Evolutionary conservation across 2,888 invertebrate species (phyloP).

Genomic region (Aspidiotus destructor): DNA sequence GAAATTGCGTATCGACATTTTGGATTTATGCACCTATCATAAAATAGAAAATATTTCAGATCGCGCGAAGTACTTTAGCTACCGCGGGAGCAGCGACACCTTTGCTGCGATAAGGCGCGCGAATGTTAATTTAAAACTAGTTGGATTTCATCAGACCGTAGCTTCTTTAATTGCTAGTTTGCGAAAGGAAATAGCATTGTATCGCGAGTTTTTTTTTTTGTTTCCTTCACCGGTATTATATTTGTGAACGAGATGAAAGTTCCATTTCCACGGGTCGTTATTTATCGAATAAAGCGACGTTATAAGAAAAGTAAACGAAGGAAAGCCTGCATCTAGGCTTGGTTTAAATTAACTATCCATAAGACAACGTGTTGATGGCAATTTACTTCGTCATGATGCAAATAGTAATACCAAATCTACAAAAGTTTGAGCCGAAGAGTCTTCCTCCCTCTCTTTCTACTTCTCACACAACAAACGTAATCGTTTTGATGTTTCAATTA

Average conservation of each 20-base stretch:
- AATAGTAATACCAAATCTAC: too few species aligned
- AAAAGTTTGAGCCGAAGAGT: too few species aligned
- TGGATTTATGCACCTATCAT: slow-evolving; percentile 15
- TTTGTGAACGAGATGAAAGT: slow-evolving; percentile 2
- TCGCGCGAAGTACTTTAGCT: background rate
- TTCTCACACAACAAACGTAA: too few species aligned
- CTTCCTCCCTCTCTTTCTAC: too few species aligned
- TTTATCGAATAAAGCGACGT: background rate
- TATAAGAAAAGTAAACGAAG: too few species aligned
- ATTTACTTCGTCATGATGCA: too few species aligned
- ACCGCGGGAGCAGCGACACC: background rate
- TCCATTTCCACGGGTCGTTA: background rate
- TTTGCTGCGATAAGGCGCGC: background rate
- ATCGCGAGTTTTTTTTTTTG: slow-evolving; percentile 2
- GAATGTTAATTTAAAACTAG: slow-evolving; percentile 10
- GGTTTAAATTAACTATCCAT: too few species aligned
- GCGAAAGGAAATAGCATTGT: slow-evolving; percentile 23
- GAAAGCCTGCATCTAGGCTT: too few species aligned
- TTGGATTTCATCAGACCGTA: slow-evolving; percentile 30
- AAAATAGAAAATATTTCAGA: background rate
- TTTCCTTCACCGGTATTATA: background rate
- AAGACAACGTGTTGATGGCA: too few species aligned
- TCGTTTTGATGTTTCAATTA: too few species aligned
- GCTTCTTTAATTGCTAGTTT: slow-evolving; percentile 26
- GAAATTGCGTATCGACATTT: slow-evolving; percentile 27